Percentiles rank a stretch among this genome's conserved stretches.
phyloP scores from a whole-genome alignment of 2,888 invertebrate species.

The Drosophila gaucha region DNA sequence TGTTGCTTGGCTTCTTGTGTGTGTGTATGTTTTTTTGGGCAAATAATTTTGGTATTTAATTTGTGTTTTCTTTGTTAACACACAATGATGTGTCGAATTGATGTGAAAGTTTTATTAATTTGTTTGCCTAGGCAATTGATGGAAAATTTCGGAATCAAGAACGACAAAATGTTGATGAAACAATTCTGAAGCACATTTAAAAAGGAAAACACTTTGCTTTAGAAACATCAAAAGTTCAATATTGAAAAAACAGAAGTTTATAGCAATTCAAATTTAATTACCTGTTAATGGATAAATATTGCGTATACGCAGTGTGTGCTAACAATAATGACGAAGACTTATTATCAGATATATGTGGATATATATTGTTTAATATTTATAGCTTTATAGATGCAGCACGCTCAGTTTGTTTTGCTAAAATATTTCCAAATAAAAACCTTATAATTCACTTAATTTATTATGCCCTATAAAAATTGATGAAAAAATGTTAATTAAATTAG shows the following conservation, averaged over 20 bases:
- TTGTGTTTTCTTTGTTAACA: slow-evolving; percentile 10
- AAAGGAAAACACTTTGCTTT: background rate
- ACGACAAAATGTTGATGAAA: background rate
- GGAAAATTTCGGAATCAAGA: background rate
- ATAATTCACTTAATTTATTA: slow-evolving; percentile 19
- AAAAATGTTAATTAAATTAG: slow-evolving; percentile 22
- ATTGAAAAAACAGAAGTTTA: background rate
- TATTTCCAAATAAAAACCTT: background rate
- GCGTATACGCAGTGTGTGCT: background rate
- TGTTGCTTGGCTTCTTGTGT: slow-evolving; percentile 36
- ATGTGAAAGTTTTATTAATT: slow-evolving; percentile 11
- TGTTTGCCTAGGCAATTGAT: slow-evolving; percentile 8
- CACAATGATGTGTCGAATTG: slow-evolving; percentile 20
- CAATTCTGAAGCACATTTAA: background rate
- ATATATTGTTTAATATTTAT: slow-evolving; percentile 4
- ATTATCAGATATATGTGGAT: background rate
- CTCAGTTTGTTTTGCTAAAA: background rate
- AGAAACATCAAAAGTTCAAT: background rate
- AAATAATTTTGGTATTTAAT: slow-evolving; percentile 17
- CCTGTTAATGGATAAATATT: background rate
- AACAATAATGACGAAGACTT: background rate
- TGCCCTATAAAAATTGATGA: background rate
- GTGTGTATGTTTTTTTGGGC: slow-evolving; percentile 2
- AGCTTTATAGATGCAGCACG: background rate
- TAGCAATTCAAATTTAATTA: background rate